These are phyloP conservation scores for Rhagophthalmus giganteus DNA, from an alignment of 2,888 invertebrate species.

Conservation along the genomic window DNA sequence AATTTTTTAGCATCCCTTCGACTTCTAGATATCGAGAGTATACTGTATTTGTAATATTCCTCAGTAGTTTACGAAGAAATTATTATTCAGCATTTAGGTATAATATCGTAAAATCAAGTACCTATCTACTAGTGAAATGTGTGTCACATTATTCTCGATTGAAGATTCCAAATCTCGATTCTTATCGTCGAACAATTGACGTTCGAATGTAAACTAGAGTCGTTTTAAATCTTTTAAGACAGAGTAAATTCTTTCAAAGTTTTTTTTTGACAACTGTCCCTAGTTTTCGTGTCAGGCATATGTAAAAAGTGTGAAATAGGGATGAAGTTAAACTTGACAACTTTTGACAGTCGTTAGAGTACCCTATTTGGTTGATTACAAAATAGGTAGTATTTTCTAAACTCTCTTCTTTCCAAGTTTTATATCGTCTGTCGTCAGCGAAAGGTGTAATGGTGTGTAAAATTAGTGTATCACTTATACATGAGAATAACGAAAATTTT, in stretches of 20 bases:
- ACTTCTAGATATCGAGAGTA: too few species aligned
- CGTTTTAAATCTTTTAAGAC: not conserved
- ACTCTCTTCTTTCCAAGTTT: not conserved
- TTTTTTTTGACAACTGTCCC: constrained; percentile 10
- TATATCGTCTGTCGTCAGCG: not conserved
- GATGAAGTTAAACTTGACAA: not conserved
- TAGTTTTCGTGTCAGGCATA: constrained; percentile 18
- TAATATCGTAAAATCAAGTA: too few species aligned
- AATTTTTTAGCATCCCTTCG: too few species aligned
- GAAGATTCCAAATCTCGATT: too few species aligned
- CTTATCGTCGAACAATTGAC: too few species aligned
- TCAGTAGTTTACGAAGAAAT: too few species aligned
- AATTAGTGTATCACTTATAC: not conserved
- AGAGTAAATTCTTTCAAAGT: constrained; percentile 2
- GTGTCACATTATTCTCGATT: too few species aligned
- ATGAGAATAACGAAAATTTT: not conserved
- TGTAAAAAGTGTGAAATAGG: constrained; percentile 17
- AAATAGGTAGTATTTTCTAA: not conserved
- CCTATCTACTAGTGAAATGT: too few species aligned
- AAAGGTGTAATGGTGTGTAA: not conserved
- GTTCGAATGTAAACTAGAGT: constrained; percentile 10
- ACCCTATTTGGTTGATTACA: not conserved
- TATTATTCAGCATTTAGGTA: too few species aligned
- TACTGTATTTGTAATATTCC: too few species aligned
- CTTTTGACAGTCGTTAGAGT: constrained; percentile 1